Percentiles rank a stretch among this genome's conserved stretches.
These are phyloP conservation scores for Aspidapion aeneum DNA, from an alignment of 2,888 invertebrate species.

Conservation along the genomic window DNA sequence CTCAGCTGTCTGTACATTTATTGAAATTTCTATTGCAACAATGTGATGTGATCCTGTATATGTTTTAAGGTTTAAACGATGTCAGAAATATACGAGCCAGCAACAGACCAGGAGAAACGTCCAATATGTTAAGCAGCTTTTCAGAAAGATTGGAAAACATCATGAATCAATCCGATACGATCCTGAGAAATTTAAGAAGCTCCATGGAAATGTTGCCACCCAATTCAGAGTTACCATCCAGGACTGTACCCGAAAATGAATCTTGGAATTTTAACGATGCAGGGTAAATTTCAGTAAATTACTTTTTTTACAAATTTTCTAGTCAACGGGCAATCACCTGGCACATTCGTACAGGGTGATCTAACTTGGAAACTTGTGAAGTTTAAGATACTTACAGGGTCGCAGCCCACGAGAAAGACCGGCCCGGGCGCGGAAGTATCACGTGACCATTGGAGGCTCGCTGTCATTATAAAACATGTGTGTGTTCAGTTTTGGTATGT, in stretches of 20 bases:
- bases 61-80: slow-evolving; percentile 33
- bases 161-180: slow-evolving; percentile 44
- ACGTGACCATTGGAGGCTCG: no score
- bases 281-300: slow-evolving; percentile 37
- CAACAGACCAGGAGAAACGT: slow-evolving; percentile 40
- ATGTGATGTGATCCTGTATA: not conserved
- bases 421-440: no score
- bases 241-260: slow-evolving; percentile 13
- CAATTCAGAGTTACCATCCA: slow-evolving; percentile 8
- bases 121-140: slow-evolving; percentile 44
- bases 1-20: no score
- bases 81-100: slow-evolving; percentile 39
- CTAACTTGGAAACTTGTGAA: no score
- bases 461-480: no score
- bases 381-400: no score
- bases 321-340: no score
- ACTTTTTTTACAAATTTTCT: no score
- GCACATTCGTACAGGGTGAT: no score
- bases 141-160: slow-evolving; percentile 44
- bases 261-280: slow-evolving; percentile 36
- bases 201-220: slow-evolving; percentile 39
- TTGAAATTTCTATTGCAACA: no score
- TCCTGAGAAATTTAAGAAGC: slow-evolving; percentile 43
- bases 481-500: no score
- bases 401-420: no score